Evolutionary conservation across 2,113 vertebrate species (phyloP), one percentile per base, ranked within the genome.

Genomic region (Archocentrus centrarchus): DNA sequence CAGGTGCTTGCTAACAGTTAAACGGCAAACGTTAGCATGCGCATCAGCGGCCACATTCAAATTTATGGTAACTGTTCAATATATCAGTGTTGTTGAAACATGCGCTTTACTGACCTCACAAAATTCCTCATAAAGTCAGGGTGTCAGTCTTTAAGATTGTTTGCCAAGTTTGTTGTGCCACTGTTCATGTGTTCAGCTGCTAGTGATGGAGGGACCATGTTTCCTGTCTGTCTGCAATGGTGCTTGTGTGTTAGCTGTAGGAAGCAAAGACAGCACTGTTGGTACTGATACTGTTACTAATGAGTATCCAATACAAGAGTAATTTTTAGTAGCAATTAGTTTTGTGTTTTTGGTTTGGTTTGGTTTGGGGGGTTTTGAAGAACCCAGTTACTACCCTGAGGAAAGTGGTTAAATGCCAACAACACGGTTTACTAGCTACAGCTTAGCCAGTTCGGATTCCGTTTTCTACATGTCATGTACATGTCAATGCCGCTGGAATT

Each of bases 21-120:
- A 44, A 44, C 20, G 20, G 7, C n/a, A 22, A 66, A 44, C 1
- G 0, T 64, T 64, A 64, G 39, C 14, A 6, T 64, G 3, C 5
- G 30, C 30, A 4, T 5, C 30, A 30, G 30, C 2, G 27, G 27
- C 30, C 30, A 30, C 30, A 30, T 30, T 30, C 30, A 30, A 30
- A 30, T 30, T 30, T 30, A 30, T 30, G 30, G 30, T 30, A 30
- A 30, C 30, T 30, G 30, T 30, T 30, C 30, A 30, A 5, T 11
- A 44, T 10, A 14, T 66, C 41, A 24, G 15, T 41, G n/a, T 44
- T 44, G 13, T 64, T 35, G 1, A 64, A 64, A 64, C 37, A 64
- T 64, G 37, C 14, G 62, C 0, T 64, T 0, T 9, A 41, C 62
- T 41, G 20, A 64, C 37, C 37, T 22, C 0, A 0, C 14, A 6